Conservation (phyloP, 2,113 vertebrate genomes). For the Boulengeromyrus knoepffleri region DNA sequence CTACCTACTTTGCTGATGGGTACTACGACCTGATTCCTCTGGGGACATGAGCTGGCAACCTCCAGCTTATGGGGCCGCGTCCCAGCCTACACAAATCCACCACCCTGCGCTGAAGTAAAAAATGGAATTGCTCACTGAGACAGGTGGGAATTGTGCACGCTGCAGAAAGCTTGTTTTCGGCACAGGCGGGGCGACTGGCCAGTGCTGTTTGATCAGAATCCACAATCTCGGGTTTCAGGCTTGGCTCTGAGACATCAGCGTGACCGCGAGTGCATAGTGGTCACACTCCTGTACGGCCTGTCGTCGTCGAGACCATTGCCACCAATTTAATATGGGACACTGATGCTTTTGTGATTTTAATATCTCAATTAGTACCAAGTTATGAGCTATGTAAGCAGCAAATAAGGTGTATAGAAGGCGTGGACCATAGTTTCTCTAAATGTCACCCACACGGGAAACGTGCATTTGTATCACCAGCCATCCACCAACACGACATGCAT, state of each 20-base stretch:
- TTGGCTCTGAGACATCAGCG: background rate
- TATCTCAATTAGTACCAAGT: background rate
- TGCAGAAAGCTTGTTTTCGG: background rate
- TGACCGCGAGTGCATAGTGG: background rate
- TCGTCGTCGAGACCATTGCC: background rate
- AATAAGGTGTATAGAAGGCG: background rate
- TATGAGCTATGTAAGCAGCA: background rate
- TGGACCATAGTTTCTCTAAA: background rate
- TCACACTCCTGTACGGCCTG: background rate
- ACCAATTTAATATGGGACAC: background rate
- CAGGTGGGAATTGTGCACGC: background rate
- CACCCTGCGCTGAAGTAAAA: background rate
- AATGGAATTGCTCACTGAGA: background rate
- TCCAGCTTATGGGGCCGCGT: background rate
- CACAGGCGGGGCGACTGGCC: background rate
- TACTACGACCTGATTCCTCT: background rate
- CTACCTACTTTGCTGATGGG: background rate
- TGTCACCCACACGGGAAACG: background rate
- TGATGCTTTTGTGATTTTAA: background rate
- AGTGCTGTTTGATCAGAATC: background rate
- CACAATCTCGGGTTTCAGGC: background rate
- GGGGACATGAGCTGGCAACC: background rate
- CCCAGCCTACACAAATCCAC: background rate
- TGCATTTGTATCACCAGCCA: constrained; percentile 1
- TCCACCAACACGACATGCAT: background rate